Evolutionary conservation across 2,797 vertebrate species (phyloP).

Genomic region (Echeneis naucrates): DNA sequence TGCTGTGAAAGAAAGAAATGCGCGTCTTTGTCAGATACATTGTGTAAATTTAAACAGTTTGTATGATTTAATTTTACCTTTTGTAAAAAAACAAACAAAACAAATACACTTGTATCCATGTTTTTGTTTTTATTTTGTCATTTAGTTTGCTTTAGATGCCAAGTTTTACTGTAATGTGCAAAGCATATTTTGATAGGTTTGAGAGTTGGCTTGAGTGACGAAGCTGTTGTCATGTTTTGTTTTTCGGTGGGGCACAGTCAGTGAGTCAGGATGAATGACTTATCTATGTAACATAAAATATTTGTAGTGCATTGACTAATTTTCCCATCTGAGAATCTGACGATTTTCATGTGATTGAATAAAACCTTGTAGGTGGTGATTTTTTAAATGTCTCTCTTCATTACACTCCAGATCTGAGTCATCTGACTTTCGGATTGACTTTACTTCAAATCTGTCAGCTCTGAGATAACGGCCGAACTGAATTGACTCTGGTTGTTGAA

Average conservation of each 20-base stretch:
- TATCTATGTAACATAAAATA: conserved; percentile 79
- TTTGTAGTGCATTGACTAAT: conserved; percentile 81
- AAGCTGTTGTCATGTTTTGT: conserved; percentile 59
- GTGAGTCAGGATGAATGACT: conserved; percentile 48
- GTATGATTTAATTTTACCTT: conserved; percentile 84
- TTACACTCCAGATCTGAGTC: background rate
- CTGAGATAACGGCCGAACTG: too few relatives aligned
- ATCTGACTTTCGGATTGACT: too few relatives aligned
- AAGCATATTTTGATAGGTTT: conserved; percentile 84
- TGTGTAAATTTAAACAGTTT: conserved; percentile 84
- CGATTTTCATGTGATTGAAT: conserved; percentile 75
- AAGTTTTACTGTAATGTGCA: conserved; percentile 86
- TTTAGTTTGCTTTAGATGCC: conserved; percentile 82
- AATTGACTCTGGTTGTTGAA: too few relatives aligned
- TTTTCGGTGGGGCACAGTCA: conserved; percentile 60
- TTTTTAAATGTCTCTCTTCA: conserved; percentile 71
- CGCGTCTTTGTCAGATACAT: conserved; percentile 76
- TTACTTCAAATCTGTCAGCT: too few relatives aligned
- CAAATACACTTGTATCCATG: conserved; percentile 75
- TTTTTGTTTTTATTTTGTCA: conserved; percentile 71
- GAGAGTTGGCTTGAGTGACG: conserved; percentile 65
- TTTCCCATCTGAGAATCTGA: conserved; percentile 64
- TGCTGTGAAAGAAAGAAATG: conserved; percentile 75
- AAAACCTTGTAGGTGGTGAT: conserved; percentile 79
- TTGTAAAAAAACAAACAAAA: conserved; percentile 75